These are phyloP conservation scores for Planococcus citri DNA, from an alignment of 1,140 invertebrate genomes.

Conservation along the genomic window DNA sequence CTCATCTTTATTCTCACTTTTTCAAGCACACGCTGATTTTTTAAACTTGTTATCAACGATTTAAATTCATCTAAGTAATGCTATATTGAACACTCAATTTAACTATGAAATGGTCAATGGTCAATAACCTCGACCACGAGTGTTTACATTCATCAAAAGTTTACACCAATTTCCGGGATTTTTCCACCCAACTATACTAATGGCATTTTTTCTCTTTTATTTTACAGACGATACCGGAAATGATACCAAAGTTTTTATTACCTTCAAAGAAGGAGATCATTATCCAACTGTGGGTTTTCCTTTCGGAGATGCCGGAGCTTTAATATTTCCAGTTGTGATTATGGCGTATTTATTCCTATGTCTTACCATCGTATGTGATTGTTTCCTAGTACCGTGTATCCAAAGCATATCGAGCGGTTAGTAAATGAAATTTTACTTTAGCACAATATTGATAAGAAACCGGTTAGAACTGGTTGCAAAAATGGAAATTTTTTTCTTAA, in stretches of 20 bases:
- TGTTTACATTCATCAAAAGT: too few relatives aligned
- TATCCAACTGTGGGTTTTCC: not conserved
- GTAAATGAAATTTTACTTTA: constrained; percentile 28
- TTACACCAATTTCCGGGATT: too few relatives aligned
- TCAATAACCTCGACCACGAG: not conserved
- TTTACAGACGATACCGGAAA: not conserved
- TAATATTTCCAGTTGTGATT: constrained; percentile 33
- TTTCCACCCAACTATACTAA: too few relatives aligned
- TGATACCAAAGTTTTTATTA: not conserved
- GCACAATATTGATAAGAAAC: not conserved
- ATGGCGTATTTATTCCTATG: constrained; percentile 44
- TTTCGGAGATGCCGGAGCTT: not conserved
- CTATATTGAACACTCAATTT: too few relatives aligned
- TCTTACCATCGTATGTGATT: constrained; percentile 45
- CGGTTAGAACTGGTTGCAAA: not conserved
- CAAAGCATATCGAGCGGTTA: constrained; percentile 44
- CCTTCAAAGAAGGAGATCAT: constrained; percentile 20
- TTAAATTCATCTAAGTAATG: not conserved
- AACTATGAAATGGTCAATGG: not conserved
- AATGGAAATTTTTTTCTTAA: not conserved
- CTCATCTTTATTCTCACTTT: not conserved
- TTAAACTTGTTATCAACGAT: not conserved
- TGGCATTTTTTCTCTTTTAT: not conserved
- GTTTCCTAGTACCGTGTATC: constrained; percentile 46
- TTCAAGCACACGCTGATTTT: not conserved